Percentiles rank a stretch among this genome's conserved stretches.
Evolutionary conservation across 2,113 vertebrate species (phyloP).

Genomic region (Orthochromis malagaraziensis): DNA sequence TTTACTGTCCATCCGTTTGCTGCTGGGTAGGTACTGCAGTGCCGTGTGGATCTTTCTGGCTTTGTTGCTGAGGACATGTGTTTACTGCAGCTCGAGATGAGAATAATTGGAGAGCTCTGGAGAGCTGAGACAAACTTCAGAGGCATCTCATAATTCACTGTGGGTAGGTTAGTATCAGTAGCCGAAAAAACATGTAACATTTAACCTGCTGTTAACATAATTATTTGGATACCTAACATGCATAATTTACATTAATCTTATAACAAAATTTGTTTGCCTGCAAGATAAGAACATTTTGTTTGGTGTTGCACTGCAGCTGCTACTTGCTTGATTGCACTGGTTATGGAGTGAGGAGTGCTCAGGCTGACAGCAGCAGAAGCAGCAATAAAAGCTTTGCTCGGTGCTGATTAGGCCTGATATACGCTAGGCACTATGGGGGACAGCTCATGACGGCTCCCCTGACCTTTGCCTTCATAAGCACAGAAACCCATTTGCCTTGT

Average conservation of each 20-base stretch:
- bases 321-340: constrained; percentile 4
- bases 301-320: not conserved
- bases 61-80: not conserved
- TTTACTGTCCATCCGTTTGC: not conserved
- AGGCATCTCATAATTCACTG: not conserved
- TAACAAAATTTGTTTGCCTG: not conserved
- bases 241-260: not conserved
- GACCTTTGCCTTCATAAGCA: constrained; percentile 41
- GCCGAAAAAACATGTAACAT: not conserved
- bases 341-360: constrained; percentile 3
- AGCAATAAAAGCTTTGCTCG: constrained; percentile 22
- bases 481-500: constrained; percentile 2
- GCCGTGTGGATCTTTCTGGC: not conserved
- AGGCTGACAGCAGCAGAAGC: not conserved
- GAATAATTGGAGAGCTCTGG: not conserved
- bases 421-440: not conserved
- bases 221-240: not conserved
- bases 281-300: not conserved
- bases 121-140: not conserved
- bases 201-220: not conserved
- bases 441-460: constrained; percentile 14
- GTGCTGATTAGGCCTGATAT: constrained; percentile 41
- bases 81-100: not conserved
- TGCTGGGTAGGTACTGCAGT: not conserved
- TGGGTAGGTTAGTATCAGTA: not conserved